Conservation (phyloP, 2,797 vertebrate genomes). For the Ctenopoma multispine region DNA sequence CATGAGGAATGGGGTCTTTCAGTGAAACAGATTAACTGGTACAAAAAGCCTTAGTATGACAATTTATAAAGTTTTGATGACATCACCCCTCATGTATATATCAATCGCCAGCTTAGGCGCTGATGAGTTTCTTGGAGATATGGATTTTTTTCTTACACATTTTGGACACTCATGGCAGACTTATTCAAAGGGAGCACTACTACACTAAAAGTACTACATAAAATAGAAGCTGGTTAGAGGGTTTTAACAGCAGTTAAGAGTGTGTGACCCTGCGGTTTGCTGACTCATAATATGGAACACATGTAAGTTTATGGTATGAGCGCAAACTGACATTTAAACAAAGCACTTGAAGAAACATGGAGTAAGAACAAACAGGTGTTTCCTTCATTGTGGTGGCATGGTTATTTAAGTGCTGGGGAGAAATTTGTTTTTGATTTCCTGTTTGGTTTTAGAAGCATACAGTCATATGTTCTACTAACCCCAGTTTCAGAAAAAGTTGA, state of each 20-base stretch:
- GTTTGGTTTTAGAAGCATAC: neutral
- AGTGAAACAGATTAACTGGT: slow-evolving; percentile 60
- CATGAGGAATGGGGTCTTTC: slow-evolving; percentile 58
- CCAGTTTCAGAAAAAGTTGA: no score
- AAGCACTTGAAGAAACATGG: neutral
- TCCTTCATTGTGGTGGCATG: neutral
- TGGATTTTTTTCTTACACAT: neutral
- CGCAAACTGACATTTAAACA: neutral
- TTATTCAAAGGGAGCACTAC: no score
- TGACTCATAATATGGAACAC: neutral
- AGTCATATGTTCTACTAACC: neutral
- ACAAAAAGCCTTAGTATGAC: slow-evolving; percentile 38
- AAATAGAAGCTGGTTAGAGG: neutral
- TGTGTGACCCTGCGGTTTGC: neutral
- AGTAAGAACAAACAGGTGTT: neutral
- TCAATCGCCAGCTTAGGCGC: slow-evolving; percentile 1
- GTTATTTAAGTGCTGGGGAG: no score
- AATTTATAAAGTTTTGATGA: slow-evolving; percentile 41
- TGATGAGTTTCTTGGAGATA: neutral
- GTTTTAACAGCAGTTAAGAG: neutral
- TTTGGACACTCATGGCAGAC: neutral
- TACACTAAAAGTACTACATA: no score
- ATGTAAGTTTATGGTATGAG: neutral
- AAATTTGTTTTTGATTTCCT: neutral
- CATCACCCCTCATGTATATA: slow-evolving; percentile 9